These are phyloP conservation scores for Dendrophyllia cribrosa DNA, from an alignment of 64 coral and sea anemone species.

Conservation along the genomic window DNA sequence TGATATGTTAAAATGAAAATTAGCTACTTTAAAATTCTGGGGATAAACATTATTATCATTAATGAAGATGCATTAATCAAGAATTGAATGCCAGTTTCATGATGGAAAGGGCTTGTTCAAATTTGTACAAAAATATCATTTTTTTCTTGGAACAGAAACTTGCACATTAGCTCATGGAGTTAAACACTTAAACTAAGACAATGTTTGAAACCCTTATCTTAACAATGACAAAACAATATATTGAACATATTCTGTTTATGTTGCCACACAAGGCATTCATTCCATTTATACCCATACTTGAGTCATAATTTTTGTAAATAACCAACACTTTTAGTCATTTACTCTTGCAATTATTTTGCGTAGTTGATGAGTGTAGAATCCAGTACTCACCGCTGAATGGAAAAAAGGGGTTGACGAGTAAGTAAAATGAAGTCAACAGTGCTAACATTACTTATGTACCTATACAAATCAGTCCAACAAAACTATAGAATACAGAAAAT, in stretches of 20 bases:
- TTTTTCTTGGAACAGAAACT: too few relatives aligned
- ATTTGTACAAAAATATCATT: too few relatives aligned
- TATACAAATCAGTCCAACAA: neutral
- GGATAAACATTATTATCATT: too few relatives aligned
- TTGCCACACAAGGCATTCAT: slow-evolving; percentile 1
- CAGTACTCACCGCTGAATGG: slow-evolving; percentile 88
- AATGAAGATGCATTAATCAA: too few relatives aligned
- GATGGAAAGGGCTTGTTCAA: too few relatives aligned
- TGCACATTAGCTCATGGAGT: neutral
- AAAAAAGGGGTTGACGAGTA: slow-evolving; percentile 96
- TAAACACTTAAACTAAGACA: neutral
- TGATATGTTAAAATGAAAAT: too few relatives aligned
- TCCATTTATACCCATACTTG: slow-evolving; percentile 17
- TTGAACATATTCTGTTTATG: neutral
- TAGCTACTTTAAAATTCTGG: too few relatives aligned
- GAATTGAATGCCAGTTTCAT: too few relatives aligned
- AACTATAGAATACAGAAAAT: neutral
- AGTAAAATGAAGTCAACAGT: slow-evolving; percentile 79
- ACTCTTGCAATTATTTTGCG: slow-evolving; percentile 43
- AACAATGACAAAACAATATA: neutral
- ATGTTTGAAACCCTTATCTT: neutral
- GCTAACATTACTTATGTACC: slow-evolving; percentile 26
- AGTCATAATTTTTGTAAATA: slow-evolving; percentile 1
- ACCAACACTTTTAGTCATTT: slow-evolving; percentile 33
- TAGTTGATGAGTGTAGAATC: slow-evolving; percentile 75